Evolutionary conservation across 2,888 invertebrate species (phyloP), one percentile per base, ranked within the genome.

Genomic region (Listrodromus nycthemerus): DNA sequence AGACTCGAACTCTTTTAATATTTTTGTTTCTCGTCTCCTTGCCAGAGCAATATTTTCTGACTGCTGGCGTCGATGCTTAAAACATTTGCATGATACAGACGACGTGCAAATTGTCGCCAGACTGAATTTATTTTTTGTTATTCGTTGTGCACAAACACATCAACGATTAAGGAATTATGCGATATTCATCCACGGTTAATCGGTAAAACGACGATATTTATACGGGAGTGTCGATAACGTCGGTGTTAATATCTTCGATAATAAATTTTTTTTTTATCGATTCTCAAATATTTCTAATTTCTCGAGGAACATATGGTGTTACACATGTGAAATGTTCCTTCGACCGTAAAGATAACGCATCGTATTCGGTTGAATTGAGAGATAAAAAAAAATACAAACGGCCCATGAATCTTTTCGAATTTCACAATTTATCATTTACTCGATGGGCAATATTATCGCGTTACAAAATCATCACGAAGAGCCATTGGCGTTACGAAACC

Each of bases 11-110:
- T 58, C 45, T 75, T 52, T 65, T 63, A 65, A 83, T 80, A 83
- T 83, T 83, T 80, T 83, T 70, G 50, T 83, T 80, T 83, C 83
- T 71, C 76, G 58, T 77, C 71, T 55, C 48, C 30, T 55, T 41
- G 58, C 63, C 33, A 37, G 61, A 74, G 74, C 37, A 83, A 83
- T 74, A 79, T 74, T 75, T 78, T 73, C 50, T n/a, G n/a, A 50
- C 74, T 58, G 75, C 74, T 65, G 79, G 69, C 75, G 75, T 79
- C 66, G 55, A 30, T 16, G 58, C n/a, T 61, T 61, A 6, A 27
- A 61, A 61, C 58, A 61, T 61, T 61, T 61, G 30, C 63, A 48
- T 71, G 69, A n/a, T 63, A 79, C 70, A 45, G 79, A 82, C 73
- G 55, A 27, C 58, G 69, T 48, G 41, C 78, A 63, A 77, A 74